Percentiles rank a stretch among this genome's conserved stretches.
Conservation (phyloP, 2,888 invertebrate species). For the Rhingia rostrata region DNA sequence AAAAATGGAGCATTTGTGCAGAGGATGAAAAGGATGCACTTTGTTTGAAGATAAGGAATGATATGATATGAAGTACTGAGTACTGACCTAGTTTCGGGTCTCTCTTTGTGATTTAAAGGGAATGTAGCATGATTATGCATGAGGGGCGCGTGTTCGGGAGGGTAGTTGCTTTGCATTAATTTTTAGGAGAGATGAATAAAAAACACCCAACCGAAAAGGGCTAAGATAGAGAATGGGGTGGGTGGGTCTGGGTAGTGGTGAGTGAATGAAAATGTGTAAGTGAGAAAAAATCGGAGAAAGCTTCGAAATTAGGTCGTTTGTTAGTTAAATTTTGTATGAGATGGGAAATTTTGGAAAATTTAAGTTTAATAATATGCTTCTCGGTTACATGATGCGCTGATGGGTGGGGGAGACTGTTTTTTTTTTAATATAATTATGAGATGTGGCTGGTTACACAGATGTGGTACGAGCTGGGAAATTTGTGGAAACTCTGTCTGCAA, state of each 20-base stretch:
- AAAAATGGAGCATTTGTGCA: conserved; percentile 71
- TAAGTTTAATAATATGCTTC: conserved; percentile 13
- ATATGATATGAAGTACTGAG: conserved; percentile 74
- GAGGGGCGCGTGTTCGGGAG: conserved; percentile 41
- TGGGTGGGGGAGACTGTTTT: not conserved
- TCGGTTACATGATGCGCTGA: not conserved
- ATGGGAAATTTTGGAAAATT: conserved; percentile 8
- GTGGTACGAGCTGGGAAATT: not conserved
- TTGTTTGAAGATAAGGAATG: conserved; percentile 73
- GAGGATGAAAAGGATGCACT: conserved; percentile 72
- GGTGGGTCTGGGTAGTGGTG: not conserved
- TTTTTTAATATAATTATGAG: not conserved
- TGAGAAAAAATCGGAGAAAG: conserved; percentile 16
- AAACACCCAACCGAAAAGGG: conserved; percentile 14
- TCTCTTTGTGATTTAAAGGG: conserved; percentile 74
- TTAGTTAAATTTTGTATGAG: conserved; percentile 34
- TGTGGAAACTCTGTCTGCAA: not conserved
- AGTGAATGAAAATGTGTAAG: conserved; percentile 2
- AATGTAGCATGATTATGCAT: conserved; percentile 70
- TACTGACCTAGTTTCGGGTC: conserved; percentile 69
- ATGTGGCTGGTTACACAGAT: not conserved
- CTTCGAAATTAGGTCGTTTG: conserved; percentile 51
- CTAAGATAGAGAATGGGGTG: conserved; percentile 29
- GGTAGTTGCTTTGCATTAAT: conserved; percentile 69
- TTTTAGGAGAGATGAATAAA: conserved; percentile 36